Base-by-base conservation (phyloP, 2,888 invertebrate genomes). In the Cylloceria caligata region DNA sequence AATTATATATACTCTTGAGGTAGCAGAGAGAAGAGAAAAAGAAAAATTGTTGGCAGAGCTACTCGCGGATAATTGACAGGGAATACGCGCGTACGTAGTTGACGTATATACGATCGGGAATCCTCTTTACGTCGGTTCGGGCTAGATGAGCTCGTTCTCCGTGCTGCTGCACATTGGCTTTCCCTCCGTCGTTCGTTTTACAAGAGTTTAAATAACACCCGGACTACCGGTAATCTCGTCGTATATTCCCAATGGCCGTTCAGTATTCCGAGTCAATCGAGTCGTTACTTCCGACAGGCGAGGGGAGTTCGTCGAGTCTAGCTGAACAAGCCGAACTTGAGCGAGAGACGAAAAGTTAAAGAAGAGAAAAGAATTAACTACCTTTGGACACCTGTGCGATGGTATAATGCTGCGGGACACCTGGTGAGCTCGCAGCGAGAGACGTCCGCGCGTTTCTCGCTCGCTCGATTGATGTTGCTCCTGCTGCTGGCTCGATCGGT, bases 251-350 rank as follows among this genome's bases (percentile, higher is more conserved):
- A 49, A 45, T 45, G 79, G 78, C 45, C 69, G 72, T 27, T 75
- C 68, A 77, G 69, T 82, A 81, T 84, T 80, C 81, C 83, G n/a
- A n/a, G n/a, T n/a, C n/a, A 60, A 72, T 72, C 80, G 78, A 73
- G 57, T 81, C 67, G 69, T 80, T 78, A 47, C 27, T 73, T 78
- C 65, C 65, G 60, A 47, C 76, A 52, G 49, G 62, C 60, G 62
- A 69, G 69, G 19, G 49, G 45, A 55, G 52, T n/a, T 67, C 68
- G 69, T 49, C 67, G 60, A 71, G 49, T 57, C 74, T 65, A 68
- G 65, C 65, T 72, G 67, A 76, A 67, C 72, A 47, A 64, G 9
- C 47, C 55, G 57, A 24, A 30, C 34, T 73, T 62, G 68, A 57
- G 81, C 24, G 81, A 77, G 73, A 67, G 72, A 73, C 62, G 52